phyloP scores from a whole-genome alignment of 2,888 invertebrate species.

The Marasmarcha lunaedactyla region DNA sequence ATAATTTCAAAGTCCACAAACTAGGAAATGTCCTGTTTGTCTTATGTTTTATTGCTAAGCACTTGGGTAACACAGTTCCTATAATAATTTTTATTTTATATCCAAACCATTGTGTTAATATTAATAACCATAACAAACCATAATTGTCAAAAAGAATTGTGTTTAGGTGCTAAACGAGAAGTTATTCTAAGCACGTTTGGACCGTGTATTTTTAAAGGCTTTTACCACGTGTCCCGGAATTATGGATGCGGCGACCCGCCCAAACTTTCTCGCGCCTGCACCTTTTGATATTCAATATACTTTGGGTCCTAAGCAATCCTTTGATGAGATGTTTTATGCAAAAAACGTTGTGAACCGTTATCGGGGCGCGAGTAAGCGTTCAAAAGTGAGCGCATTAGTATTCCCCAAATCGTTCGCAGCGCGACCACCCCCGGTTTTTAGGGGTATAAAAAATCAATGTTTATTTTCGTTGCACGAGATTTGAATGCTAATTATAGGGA shows the following conservation, averaged over 20 bases:
- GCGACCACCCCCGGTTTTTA: conserved; percentile 48
- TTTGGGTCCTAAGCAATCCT: conserved; percentile 62
- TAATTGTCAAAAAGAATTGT: too few species aligned
- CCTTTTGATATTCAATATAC: conserved; percentile 71
- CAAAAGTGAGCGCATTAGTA: conserved; percentile 69
- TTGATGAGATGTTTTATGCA: conserved; percentile 72
- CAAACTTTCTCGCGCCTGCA: conserved; percentile 55
- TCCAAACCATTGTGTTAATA: too few species aligned
- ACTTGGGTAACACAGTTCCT: too few species aligned
- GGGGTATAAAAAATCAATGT: conserved; percentile 70
- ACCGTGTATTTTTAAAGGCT: conserved; percentile 66
- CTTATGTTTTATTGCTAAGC: too few species aligned
- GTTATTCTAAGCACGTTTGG: conserved; percentile 60
- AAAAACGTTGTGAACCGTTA: conserved; percentile 63
- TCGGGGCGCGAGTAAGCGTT: conserved; percentile 64
- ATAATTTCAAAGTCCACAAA: too few species aligned
- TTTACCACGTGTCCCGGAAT: conserved; percentile 54
- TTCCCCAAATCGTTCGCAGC: conserved; percentile 37
- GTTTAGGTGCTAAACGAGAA: conserved; percentile 5
- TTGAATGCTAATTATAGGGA: conserved; percentile 59
- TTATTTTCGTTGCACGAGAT: conserved; percentile 59
- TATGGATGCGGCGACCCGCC: conserved; percentile 47
- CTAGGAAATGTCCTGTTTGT: too few species aligned
- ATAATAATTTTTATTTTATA: too few species aligned
- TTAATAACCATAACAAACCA: too few species aligned